Conservation (phyloP, 2,888 invertebrate species). For the Drosophila percnosoma region DNA sequence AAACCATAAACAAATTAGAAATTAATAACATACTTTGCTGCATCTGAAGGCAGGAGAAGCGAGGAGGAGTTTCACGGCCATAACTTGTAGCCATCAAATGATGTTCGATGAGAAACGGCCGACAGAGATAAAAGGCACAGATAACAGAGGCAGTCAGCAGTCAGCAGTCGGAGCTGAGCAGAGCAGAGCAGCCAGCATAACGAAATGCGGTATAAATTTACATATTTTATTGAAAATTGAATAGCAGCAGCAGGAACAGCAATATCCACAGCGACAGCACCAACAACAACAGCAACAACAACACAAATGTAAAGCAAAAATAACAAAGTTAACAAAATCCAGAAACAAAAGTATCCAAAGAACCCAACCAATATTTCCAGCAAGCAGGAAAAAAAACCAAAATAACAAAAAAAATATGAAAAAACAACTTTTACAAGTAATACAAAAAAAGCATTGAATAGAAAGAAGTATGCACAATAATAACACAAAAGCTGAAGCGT, state of each 20-base stretch:
- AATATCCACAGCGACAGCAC: slow-evolving; percentile 4
- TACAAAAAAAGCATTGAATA: slow-evolving; percentile 68
- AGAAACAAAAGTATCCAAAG: slow-evolving; percentile 64
- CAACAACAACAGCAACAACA: slow-evolving; percentile 8
- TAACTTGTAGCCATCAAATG: slow-evolving; percentile 79
- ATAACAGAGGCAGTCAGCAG: background rate
- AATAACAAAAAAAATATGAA: slow-evolving; percentile 19
- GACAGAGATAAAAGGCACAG: background rate
- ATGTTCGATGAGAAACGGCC: slow-evolving; percentile 67
- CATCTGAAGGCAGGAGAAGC: slow-evolving; percentile 9
- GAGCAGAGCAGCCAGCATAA: slow-evolving; percentile 45
- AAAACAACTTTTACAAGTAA: slow-evolving; percentile 61
- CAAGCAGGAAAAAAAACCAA: slow-evolving; percentile 27
- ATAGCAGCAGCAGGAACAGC: slow-evolving; percentile 45
- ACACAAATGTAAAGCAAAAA: slow-evolving; percentile 52
- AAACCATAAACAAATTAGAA: slow-evolving; percentile 77
- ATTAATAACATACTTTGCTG: slow-evolving; percentile 78
- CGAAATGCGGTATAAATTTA: slow-evolving; percentile 79
- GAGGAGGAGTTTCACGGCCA: slow-evolving; percentile 35
- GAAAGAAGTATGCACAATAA: slow-evolving; percentile 57
- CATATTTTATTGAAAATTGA: slow-evolving; percentile 81
- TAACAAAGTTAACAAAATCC: slow-evolving; percentile 80
- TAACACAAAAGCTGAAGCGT: slow-evolving; percentile 67
- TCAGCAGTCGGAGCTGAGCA: slow-evolving; percentile 45
- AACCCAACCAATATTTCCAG: slow-evolving; percentile 34